These are phyloP conservation scores for Conistra vaccinii DNA, from an alignment of 2,888 invertebrate genomes.

Conservation along the genomic window DNA sequence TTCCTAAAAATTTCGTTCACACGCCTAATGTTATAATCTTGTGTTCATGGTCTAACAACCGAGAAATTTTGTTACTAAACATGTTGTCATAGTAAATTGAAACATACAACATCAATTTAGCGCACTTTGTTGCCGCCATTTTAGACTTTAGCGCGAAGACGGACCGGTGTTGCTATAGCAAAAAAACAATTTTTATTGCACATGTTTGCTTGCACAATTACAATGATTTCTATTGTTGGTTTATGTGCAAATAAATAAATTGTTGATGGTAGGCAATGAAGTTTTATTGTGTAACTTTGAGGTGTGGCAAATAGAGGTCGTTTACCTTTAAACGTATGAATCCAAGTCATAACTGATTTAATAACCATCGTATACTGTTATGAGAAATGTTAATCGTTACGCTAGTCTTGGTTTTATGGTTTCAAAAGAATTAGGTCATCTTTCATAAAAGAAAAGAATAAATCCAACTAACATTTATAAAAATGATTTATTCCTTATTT, in stretches of 20 bases:
- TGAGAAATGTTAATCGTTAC: slow-evolving; percentile 33
- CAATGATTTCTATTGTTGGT: slow-evolving; percentile 71
- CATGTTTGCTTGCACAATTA: slow-evolving; percentile 68
- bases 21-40: slow-evolving; percentile 83
- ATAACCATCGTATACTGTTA: slow-evolving; percentile 51
- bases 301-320: slow-evolving; percentile 50
- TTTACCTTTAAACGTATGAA: slow-evolving; percentile 55
- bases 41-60: slow-evolving; percentile 76
- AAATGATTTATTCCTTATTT: slow-evolving; percentile 42
- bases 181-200: slow-evolving; percentile 44
- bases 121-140: slow-evolving; percentile 45
- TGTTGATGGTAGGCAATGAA: slow-evolving; percentile 61
- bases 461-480: slow-evolving; percentile 2
- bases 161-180: slow-evolving; percentile 19
- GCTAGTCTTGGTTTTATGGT: slow-evolving; percentile 17
- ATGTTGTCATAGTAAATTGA: slow-evolving; percentile 77
- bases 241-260: slow-evolving; percentile 53
- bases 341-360: slow-evolving; percentile 51
- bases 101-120: slow-evolving; percentile 53
- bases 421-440: slow-evolving; percentile 9
- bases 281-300: slow-evolving; percentile 59
- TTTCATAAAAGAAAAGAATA: background rate
- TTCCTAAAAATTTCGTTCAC: slow-evolving; percentile 81
- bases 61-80: slow-evolving; percentile 76
- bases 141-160: slow-evolving; percentile 42